phyloP scores from a whole-genome alignment of 1,140 invertebrate species.

The Bombus waltoni region DNA sequence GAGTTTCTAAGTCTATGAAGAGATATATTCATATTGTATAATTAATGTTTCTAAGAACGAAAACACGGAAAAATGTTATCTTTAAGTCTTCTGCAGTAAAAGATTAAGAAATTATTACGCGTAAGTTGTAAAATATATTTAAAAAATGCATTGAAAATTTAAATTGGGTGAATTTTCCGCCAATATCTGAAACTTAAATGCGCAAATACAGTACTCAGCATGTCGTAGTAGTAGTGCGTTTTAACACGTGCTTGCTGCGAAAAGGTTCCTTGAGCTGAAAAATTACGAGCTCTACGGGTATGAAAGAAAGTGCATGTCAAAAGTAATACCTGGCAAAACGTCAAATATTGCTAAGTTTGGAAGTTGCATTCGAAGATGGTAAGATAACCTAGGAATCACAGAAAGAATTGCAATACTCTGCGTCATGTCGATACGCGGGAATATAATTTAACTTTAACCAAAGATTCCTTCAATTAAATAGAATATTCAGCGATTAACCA shows the following conservation, averaged over 20 bases:
- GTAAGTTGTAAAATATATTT: background rate
- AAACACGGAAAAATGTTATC: background rate
- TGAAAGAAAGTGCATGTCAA: conserved; percentile 1
- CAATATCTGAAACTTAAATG: conserved; percentile 3
- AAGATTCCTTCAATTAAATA: conserved; percentile 12
- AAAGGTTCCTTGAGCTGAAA: conserved; percentile 12
- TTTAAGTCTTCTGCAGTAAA: background rate
- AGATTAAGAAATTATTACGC: background rate
- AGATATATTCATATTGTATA: background rate
- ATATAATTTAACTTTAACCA: conserved; percentile 23
- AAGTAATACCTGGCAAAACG: conserved; percentile 64
- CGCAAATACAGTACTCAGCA: conserved; percentile 33
- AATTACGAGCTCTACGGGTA: conserved; percentile 13
- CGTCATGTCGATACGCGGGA: conserved; percentile 56
- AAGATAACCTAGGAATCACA: conserved; percentile 70
- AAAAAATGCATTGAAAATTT: conserved; percentile 19
- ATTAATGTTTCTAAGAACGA: background rate
- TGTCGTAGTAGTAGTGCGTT: conserved; percentile 41
- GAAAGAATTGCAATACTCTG: conserved; percentile 70
- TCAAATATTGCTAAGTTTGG: conserved; percentile 69
- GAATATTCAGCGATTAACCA: background rate
- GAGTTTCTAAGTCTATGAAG: background rate
- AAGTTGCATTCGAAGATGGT: conserved; percentile 67
- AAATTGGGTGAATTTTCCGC: conserved; percentile 49
- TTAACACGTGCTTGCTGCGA: conserved; percentile 54